phyloP scores from a whole-genome alignment of 2,797 vertebrate genomes.

The Sciurus carolinensis region DNA sequence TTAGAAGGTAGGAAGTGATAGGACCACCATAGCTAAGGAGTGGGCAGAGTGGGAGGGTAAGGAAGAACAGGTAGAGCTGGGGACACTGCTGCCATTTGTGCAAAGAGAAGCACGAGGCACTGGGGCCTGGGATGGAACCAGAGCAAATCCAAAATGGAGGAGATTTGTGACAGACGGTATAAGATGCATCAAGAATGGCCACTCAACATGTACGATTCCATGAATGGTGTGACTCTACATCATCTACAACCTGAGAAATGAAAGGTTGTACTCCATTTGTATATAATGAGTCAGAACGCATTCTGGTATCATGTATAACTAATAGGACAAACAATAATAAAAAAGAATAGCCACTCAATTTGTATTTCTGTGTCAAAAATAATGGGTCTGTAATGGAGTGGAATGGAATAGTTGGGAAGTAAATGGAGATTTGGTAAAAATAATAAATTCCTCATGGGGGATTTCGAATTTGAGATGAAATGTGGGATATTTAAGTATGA shows the following conservation, averaged over 20 bases:
- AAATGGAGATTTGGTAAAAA: neutral
- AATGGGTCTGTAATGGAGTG: neutral
- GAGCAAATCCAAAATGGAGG: neutral
- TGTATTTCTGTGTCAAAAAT: neutral
- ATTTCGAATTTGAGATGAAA: neutral
- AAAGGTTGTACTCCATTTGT: too few relatives aligned
- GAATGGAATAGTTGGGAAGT: neutral
- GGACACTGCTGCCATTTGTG: neutral
- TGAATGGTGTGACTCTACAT: too few relatives aligned
- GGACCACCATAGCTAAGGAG: too few relatives aligned
- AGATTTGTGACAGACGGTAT: neutral
- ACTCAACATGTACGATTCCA: neutral
- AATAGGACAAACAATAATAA: too few relatives aligned
- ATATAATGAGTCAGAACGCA: too few relatives aligned
- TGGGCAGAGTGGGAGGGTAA: too few relatives aligned
- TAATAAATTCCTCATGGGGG: neutral
- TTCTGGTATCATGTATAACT: too few relatives aligned
- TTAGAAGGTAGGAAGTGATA: neutral
- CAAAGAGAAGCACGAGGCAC: neutral
- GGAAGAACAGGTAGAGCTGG: neutral
- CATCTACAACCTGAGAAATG: too few relatives aligned
- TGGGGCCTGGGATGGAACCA: rapidly evolving
- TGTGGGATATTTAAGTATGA: neutral
- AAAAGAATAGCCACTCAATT: neutral
- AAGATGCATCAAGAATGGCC: neutral